A percentile compares a stretch with the other conserved stretches of the same genome.
phyloP scores from a whole-genome alignment of 2,888 invertebrate genomes.

The Geophilus truncorum region DNA sequence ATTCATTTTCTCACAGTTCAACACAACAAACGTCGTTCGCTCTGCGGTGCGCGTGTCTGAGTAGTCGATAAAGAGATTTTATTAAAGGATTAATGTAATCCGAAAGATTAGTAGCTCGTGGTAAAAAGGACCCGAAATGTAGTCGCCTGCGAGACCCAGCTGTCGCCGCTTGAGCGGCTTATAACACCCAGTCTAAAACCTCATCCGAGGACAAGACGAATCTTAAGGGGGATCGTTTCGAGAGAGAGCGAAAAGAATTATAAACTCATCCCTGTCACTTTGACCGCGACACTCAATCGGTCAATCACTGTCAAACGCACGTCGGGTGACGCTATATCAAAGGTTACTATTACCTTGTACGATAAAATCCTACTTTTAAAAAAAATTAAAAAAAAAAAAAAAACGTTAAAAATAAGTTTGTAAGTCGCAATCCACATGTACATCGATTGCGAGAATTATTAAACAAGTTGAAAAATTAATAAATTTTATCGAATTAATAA shows the following conservation, averaged over 20 bases:
- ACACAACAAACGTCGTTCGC: background rate
- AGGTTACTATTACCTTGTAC: too few relatives aligned
- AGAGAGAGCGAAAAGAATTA: background rate
- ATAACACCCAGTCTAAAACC: background rate
- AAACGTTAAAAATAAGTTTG: too few relatives aligned
- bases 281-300: background rate
- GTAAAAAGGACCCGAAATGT: background rate
- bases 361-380: too few relatives aligned
- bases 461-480: too few relatives aligned
- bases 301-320: background rate
- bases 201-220: background rate
- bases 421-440: too few relatives aligned
- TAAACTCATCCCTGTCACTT: background rate
- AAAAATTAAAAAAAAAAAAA: too few relatives aligned
- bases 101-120: background rate
- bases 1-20: background rate
- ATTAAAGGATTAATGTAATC: background rate
- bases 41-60: background rate
- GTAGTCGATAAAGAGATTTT: background rate
- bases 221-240: background rate
- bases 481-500: too few relatives aligned
- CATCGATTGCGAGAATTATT: too few relatives aligned
- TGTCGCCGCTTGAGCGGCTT: background rate
- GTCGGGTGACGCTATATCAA: too few relatives aligned
- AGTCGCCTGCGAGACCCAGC: background rate